phyloP scores from a whole-genome alignment of 2,888 invertebrate genomes.

The Heliconius hortense region DNA sequence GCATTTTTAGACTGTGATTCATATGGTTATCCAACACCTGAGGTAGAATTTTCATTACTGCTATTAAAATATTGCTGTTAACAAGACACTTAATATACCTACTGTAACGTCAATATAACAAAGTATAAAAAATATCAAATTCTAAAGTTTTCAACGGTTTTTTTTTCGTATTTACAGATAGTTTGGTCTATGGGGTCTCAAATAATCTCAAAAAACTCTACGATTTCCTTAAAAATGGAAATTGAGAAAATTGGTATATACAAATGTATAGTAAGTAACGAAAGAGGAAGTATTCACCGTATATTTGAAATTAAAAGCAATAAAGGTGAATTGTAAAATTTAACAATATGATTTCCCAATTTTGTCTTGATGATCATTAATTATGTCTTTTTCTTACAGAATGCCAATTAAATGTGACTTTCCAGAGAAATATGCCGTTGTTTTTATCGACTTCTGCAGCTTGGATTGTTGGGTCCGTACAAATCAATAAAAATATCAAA shows the following conservation, averaged over 20 bases:
- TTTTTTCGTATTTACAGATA: not conserved
- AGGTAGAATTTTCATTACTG: not conserved
- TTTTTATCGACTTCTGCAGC: not conserved
- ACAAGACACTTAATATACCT: not conserved
- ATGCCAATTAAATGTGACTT: not conserved
- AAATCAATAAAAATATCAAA: not conserved
- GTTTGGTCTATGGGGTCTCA: not conserved
- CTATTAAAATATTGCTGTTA: not conserved
- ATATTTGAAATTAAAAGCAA: constrained; percentile 3
- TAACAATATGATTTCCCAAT: not conserved
- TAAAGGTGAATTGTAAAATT: not conserved
- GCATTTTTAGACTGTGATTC: constrained; percentile 9
- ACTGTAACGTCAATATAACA: not conserved
- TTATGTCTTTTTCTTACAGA: constrained; percentile 10
- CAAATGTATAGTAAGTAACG: constrained; percentile 2
- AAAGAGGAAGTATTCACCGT: not conserved
- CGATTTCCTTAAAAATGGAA: not conserved
- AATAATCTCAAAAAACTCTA: constrained; percentile 5
- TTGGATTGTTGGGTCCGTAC: not conserved
- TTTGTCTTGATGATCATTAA: not conserved
- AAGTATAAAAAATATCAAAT: too few relatives aligned
- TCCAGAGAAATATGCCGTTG: constrained; percentile 16
- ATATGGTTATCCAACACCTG: not conserved
- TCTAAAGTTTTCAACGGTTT: too few relatives aligned
- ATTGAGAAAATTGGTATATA: not conserved